A percentile compares a stretch with the other conserved stretches of the same genome.
Evolutionary conservation across 2,888 invertebrate genomes (phyloP).

Genomic region (Oscheius sp.): DNA sequence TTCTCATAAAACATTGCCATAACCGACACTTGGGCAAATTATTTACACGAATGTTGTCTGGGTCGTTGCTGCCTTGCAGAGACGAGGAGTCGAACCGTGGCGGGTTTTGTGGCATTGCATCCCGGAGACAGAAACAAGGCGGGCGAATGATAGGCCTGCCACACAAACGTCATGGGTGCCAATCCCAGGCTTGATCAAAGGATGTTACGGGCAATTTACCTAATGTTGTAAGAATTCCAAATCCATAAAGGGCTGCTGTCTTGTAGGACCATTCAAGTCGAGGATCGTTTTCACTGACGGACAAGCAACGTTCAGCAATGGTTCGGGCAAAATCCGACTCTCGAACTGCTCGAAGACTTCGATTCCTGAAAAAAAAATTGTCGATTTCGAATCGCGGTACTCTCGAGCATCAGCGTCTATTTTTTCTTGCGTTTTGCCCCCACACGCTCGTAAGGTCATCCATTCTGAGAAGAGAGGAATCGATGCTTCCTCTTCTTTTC

Average conservation of each 20-base stretch:
- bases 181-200: too few species aligned
- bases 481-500: slow-evolving; percentile 4
- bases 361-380: slow-evolving; percentile 38
- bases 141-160: too few species aligned
- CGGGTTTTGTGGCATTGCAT: too few species aligned
- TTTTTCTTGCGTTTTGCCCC: too few species aligned
- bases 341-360: slow-evolving; percentile 38
- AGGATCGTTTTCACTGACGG: slow-evolving; percentile 37
- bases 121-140: too few species aligned
- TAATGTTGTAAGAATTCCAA: slow-evolving; percentile 71
- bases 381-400: too few species aligned
- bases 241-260: slow-evolving; percentile 68
- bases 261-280: slow-evolving; percentile 68
- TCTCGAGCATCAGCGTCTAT: too few species aligned
- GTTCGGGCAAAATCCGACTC: slow-evolving; percentile 51
- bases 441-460: background rate
- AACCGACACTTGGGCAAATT: too few species aligned
- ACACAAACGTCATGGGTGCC: too few species aligned
- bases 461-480: background rate
- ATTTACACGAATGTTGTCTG: background rate
- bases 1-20: slow-evolving; percentile 1
- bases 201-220: slow-evolving; percentile 50
- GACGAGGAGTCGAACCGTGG: too few species aligned
- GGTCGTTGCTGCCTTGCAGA: too few species aligned
- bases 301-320: slow-evolving; percentile 49